Evolutionary conservation across 2,797 vertebrate genomes (phyloP), one percentile per base, ranked within the genome.

Genomic region (Sebastes cheni): DNA sequence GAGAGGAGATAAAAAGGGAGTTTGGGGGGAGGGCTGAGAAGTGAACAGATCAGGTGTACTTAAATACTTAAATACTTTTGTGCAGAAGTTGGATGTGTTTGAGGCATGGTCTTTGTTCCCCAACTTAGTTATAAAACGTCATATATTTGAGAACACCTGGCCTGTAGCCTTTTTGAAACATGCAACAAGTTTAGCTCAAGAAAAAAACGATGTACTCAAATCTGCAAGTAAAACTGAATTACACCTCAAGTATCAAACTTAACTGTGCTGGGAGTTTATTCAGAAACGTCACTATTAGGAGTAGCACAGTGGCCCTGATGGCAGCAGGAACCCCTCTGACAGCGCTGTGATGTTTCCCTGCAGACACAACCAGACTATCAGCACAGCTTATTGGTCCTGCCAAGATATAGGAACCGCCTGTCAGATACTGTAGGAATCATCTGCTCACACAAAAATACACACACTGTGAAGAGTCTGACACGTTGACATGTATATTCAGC

Each of bases 331-430:
- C 59, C 10, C 8, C 1, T 68, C 23, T 56, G 61, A 73, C 71
- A 73, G 67, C 67, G 4, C 29, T 75, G 56, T 65, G 46, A 79
- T 56, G 32, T 54, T 77, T 77, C 58, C 52, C 20, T 18, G 67
- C 39, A 61, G 52, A 54, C 29, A 52, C 32, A 32, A 62, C 39
- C 16, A 56, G 30, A 3, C 29, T 14, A 13, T 69, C 12, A 23
- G 36, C 58, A 61, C 55, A 74, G 56, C 34, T 59, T 59, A 58
- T 25, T 36, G 32, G 2, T 46, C 25, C 34, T 29, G 50, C 27
- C 58, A 25, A 29, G 9, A 61, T 56, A 25, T 59, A 29, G n/a
- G 25, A 65, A 18, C 25, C 23, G 30, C 18, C 67, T 60, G 58
- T 65, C 20, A 66, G 64, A 23, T 16, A 39, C 13, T 39, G 13